Evolutionary conservation across 2,113 vertebrate species (phyloP).

Genomic region (Trinectes maculatus): DNA sequence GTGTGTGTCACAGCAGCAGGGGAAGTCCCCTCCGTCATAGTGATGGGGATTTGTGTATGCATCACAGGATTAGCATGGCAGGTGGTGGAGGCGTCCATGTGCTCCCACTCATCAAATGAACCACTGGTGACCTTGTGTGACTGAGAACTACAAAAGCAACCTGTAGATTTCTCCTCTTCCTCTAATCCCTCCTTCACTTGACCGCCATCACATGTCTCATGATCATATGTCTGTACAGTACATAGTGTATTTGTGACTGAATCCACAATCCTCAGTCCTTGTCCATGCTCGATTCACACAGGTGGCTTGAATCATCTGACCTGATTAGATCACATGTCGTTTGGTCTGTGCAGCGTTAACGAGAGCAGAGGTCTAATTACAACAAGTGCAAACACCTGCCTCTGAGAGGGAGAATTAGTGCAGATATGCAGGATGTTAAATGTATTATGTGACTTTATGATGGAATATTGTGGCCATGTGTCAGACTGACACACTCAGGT

Average conservation of each 20-base stretch:
- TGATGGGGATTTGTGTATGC: slow-evolving; percentile 32
- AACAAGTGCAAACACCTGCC: too few species aligned
- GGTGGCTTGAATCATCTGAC: background rate
- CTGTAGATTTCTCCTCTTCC: background rate
- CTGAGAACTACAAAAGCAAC: background rate
- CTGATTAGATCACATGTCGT: background rate
- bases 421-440: too few species aligned
- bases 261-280: background rate
- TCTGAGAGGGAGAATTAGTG: too few species aligned
- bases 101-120: slow-evolving; percentile 56
- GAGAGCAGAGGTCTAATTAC: too few species aligned
- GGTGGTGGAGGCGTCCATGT: slow-evolving; percentile 41
- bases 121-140: slow-evolving; percentile 42
- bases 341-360: too few species aligned
- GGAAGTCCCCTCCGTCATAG: slow-evolving; percentile 59
- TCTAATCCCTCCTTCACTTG: background rate
- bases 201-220: too few species aligned
- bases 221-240: background rate
- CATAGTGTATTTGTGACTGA: background rate
- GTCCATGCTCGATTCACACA: background rate
- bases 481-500: background rate
- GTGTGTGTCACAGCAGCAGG: too few species aligned
- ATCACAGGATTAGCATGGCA: slow-evolving; percentile 63
- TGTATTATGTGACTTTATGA: too few species aligned
- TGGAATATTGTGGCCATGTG: background rate